Evolutionary conservation across 30 jellyfish, hydroid and myxozoan species (phyloP).

Genomic region (Hydractinia symbiolongicarpus): DNA sequence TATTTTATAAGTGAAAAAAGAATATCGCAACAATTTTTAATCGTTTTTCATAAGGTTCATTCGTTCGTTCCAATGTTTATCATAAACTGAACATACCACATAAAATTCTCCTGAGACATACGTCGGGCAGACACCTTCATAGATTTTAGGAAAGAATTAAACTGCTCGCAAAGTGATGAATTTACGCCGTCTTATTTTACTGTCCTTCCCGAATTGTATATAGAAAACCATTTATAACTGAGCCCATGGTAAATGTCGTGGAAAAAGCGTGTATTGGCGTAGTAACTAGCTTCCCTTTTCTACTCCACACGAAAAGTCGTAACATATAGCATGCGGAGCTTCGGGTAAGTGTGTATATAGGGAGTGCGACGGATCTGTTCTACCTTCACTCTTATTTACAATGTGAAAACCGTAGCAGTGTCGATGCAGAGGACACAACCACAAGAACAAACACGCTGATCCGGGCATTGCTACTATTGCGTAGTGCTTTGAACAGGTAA

Average conservation of each 20-base stretch:
- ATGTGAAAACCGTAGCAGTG: not conserved
- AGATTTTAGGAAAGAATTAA: not conserved
- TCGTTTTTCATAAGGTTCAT: no score
- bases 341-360: not conserved
- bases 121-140: not conserved
- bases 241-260: no score
- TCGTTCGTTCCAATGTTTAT: not conserved
- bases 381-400: not conserved
- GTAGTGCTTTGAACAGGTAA: constrained; percentile 5
- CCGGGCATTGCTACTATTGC: constrained; percentile 3
- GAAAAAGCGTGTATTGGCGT: not conserved
- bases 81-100: not conserved
- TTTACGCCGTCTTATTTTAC: not conserved
- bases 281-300: constrained; percentile 1
- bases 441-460: not conserved
- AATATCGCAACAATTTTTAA: no score
- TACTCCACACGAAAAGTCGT: no score
- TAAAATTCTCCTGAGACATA: not conserved
- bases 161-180: not conserved
- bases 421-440: no score
- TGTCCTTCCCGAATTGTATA: no score
- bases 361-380: not conserved
- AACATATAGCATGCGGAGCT: not conserved
- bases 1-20: no score
- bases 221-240: no score